Conservation (phyloP, 2,888 invertebrate genomes). For the Lomographa bimaculata region DNA sequence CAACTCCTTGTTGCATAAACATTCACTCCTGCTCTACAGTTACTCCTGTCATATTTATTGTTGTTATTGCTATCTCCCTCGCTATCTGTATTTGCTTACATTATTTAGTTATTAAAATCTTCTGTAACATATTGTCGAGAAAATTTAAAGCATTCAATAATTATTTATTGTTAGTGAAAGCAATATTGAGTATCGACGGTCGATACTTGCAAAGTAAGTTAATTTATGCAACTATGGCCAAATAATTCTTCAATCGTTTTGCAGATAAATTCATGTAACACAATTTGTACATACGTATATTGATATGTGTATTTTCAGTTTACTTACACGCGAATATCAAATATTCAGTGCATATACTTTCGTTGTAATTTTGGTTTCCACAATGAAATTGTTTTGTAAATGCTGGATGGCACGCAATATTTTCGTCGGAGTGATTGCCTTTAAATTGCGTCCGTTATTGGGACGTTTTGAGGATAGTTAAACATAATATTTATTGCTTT, state of each 20-base stretch:
- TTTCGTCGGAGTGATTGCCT: constrained; percentile 17
- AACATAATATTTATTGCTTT: no score
- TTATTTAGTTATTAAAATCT: constrained; percentile 3
- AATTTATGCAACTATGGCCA: no score
- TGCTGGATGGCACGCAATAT: constrained; percentile 38
- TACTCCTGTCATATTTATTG: constrained; percentile 3
- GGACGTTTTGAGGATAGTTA: no score
- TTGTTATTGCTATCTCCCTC: constrained; percentile 8
- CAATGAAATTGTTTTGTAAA: constrained; percentile 37
- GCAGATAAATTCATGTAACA: no score
- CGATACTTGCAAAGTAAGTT: constrained; percentile 4
- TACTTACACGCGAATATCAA: constrained; percentile 20
- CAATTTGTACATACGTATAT: no score
- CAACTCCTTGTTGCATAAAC: constrained; percentile 43
- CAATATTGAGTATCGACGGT: constrained; percentile 10
- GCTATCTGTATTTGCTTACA: constrained; percentile 1
- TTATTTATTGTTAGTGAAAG: constrained; percentile 5
- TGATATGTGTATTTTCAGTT: no score
- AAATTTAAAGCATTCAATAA: constrained; percentile 1
- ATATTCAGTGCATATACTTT: constrained; percentile 15
- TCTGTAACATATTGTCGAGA: constrained; percentile 5
- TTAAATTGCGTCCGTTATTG: constrained; percentile 25
- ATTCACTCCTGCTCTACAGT: neutral
- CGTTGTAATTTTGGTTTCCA: constrained; percentile 18
- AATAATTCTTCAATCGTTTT: no score